phyloP scores from a whole-genome alignment of 1,140 invertebrate species.

The Oreohelix idahoensis region DNA sequence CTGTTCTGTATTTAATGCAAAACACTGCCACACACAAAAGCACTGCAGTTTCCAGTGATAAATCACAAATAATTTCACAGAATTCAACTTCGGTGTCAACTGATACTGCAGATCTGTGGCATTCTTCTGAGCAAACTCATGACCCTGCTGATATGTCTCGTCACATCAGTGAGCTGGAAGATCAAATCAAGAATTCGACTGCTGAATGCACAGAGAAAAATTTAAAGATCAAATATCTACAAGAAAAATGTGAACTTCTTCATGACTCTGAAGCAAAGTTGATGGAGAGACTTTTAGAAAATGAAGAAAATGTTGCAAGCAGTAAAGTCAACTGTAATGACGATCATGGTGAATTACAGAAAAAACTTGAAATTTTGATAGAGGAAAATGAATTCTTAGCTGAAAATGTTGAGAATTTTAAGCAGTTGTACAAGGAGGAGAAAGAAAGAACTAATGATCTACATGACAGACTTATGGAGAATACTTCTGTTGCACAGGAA shows the following conservation, averaged over 20 bases:
- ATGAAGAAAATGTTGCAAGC: constrained; percentile 56
- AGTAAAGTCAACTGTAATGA: neutral
- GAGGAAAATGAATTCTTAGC: constrained; percentile 46
- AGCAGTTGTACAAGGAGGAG: constrained; percentile 38
- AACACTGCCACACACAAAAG: neutral
- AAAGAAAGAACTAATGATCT: constrained; percentile 42
- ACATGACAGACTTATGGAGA: constrained; percentile 21
- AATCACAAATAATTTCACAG: neutral
- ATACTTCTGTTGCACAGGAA: constrained; percentile 22
- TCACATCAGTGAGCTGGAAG: neutral
- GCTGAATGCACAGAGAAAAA: constrained; percentile 23
- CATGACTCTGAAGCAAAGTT: constrained; percentile 64
- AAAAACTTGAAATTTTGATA: constrained; percentile 30
- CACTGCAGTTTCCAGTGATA: neutral
- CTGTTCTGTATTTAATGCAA: neutral
- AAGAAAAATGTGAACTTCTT: constrained; percentile 59
- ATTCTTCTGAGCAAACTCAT: neutral
- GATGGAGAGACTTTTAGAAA: constrained; percentile 67
- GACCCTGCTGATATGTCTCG: constrained; percentile 12
- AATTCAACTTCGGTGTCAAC: neutral
- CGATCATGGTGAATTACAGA: constrained; percentile 25
- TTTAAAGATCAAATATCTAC: constrained; percentile 43
- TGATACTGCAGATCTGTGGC: constrained; percentile 3
- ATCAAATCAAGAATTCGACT: constrained; percentile 4
- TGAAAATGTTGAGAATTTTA: constrained; percentile 37